Base-by-base conservation (phyloP, 1,140 invertebrate species). In the Conus betulinus region DNA sequence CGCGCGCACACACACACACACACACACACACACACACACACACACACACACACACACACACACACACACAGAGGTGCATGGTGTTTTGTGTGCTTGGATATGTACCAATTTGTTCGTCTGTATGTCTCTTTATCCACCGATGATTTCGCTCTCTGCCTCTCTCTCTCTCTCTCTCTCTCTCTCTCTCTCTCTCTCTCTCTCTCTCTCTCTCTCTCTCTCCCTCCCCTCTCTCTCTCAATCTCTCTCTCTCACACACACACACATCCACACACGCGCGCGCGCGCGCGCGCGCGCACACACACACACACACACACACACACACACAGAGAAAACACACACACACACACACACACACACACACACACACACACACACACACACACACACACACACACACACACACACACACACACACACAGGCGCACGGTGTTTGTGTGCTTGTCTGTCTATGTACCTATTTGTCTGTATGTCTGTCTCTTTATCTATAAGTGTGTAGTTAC, bases 251-350 rank as follows among this genome's bases (percentile, higher is more conserved):
- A 81, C 63, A 81, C 51, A 81, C 78, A 81, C 4, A 2, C 78
- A 81, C 51, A 81, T n/a, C n/a, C 78, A 81, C 51, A 81, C 78
- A 81, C n/a, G n/a, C n/a, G n/a, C n/a, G n/a, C n/a, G n/a, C n/a
- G n/a, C n/a, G n/a, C n/a, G n/a, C n/a, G n/a, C n/a, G n/a, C n/a
- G n/a, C n/a, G n/a, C 51, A 81, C 78, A 81, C 51, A 81, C 78
- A 81, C 51, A 81, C 78, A 81, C 51, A 81, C 78, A 20, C 51
- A 81, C 78, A 81, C 51, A 81, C 78, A 81, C 51, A 81, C 78
- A 20, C 51, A 81, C 78, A 81, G 2, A 81, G 3, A 81, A 1
- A 81, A 81, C 51, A 5, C 78, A 81, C 51, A 81, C 78, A 15
- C 17, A 39, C 39, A 39, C 39, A 39, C 39, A 39, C 39, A 3